Evolutionary conservation across 2,888 invertebrate species (phyloP), one percentile per base, ranked within the genome.

Genomic region (Pegoplata infirma): DNA sequence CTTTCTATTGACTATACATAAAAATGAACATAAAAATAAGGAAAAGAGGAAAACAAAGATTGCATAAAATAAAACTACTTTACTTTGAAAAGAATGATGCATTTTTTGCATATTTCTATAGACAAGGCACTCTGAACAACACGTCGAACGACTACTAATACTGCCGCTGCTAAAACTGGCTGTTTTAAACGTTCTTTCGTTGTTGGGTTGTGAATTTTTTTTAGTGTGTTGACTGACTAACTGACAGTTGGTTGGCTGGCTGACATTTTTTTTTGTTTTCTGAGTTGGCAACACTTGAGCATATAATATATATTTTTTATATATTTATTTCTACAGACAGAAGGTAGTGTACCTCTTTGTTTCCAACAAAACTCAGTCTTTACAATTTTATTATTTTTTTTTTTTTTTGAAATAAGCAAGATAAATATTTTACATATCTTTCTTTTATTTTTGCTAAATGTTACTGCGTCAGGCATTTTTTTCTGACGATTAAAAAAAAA

Each of bases 211-310:
- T 25, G 2, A n/a, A n/a, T n/a, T n/a, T n/a, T n/a, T 10, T 32
- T 32, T 10, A 10, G 12, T 32, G 10, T 32, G 32, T 32, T 12
- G 10, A 3, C 10, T 32, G 32, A 12, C 32, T 32, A n/a, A n/a
- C 32, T 36, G 32, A 16, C 46, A 46, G 46, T 19, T 25, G 19
- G 28, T 55, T 12, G 10, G 10, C 10, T 32, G 32, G 32, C 32
- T 32, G n/a, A n/a, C 32, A 46, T 12, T 21, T 21, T 1, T 36
- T 21, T 8, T 16, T 61, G 25, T 23, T 17, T 25, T 36, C 14
- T 49, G 61, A 63, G 63, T 76, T 69, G 28, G 51, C 51, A 63
- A 69, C 69, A 76, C 76, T 76, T 71, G 28, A 44, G 64, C 69
- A 21, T 59, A 36, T 56, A 71, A 61, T 46, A 32, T 17, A 3